Percentiles rank a stretch among this genome's conserved stretches.
Conservation (phyloP, 2,888 invertebrate genomes). For the Drosophila paramelanica region DNA sequence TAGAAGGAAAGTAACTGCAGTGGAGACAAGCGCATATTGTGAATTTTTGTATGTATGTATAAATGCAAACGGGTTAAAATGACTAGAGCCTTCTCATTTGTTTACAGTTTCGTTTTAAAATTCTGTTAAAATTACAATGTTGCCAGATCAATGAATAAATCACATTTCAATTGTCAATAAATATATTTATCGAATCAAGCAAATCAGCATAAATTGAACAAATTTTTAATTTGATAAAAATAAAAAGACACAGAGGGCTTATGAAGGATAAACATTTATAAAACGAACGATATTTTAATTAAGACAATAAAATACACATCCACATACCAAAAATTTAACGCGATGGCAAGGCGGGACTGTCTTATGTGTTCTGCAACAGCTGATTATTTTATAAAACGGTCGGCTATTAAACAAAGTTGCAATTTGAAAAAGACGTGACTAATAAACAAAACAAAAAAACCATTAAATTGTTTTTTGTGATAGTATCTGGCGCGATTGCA, state of each 20-base stretch:
- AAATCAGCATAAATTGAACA: too few species aligned
- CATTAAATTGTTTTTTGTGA: not conserved
- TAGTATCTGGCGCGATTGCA: not conserved
- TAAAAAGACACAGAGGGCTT: too few species aligned
- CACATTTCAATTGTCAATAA: not conserved
- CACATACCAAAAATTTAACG: conserved; percentile 13
- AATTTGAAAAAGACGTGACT: not conserved
- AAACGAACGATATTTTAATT: not conserved
- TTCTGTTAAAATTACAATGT: not conserved
- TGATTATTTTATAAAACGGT: conserved; percentile 21
- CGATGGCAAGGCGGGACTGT: conserved; percentile 4
- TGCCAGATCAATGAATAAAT: conserved; percentile 6
- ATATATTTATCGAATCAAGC: not conserved
- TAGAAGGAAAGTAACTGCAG: too few species aligned
- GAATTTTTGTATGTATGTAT: too few species aligned
- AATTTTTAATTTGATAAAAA: too few species aligned
- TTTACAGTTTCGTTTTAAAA: not conserved
- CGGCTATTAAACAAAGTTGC: conserved; percentile 23
- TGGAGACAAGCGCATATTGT: too few species aligned
- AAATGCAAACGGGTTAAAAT: too few species aligned
- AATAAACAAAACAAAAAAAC: not conserved
- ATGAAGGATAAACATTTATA: not conserved
- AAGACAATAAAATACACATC: not conserved
- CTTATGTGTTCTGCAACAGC: not conserved
- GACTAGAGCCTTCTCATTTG: too few species aligned